These are phyloP conservation scores for Thamnophis sirtalis DNA, from an alignment of 2,113 vertebrate species.

Conservation along the genomic window DNA sequence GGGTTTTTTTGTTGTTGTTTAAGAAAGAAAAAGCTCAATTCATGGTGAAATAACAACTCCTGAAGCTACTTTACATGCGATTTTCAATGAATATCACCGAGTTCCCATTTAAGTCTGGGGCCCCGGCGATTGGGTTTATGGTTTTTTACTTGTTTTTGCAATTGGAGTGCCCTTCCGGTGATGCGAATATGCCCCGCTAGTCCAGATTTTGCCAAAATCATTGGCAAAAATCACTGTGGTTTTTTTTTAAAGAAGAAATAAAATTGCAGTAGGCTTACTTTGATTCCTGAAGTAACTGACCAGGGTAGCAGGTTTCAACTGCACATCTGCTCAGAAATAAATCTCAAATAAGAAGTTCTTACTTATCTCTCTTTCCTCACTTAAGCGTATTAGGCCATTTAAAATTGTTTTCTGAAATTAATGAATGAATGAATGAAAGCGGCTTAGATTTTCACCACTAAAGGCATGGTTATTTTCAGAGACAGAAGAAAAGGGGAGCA, in stretches of 20 bases:
- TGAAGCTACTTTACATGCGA: background rate
- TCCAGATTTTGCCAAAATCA: background rate
- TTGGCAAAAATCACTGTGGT: no score
- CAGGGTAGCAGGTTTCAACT: no score
- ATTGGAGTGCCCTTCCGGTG: background rate
- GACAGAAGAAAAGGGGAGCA: conserved; percentile 18
- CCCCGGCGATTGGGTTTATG: background rate
- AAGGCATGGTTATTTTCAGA: conserved; percentile 56
- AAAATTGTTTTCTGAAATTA: background rate
- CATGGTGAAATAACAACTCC: background rate
- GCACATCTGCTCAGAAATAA: background rate
- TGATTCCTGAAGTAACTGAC: background rate
- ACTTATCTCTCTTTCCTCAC: background rate
- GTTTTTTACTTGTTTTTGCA: background rate
- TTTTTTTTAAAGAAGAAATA: background rate
- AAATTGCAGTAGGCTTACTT: background rate
- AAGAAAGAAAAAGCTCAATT: background rate
- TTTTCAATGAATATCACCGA: background rate
- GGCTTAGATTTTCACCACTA: conserved; percentile 50
- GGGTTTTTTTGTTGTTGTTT: background rate
- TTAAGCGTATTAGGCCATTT: no score
- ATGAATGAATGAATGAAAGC: background rate
- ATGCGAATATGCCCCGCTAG: background rate
- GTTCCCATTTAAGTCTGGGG: background rate
- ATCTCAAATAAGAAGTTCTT: background rate